Percentiles rank a stretch among this genome's conserved stretches.
phyloP scores from a whole-genome alignment of 2,797 vertebrate species.

The Brachyalestes nurse region DNA sequence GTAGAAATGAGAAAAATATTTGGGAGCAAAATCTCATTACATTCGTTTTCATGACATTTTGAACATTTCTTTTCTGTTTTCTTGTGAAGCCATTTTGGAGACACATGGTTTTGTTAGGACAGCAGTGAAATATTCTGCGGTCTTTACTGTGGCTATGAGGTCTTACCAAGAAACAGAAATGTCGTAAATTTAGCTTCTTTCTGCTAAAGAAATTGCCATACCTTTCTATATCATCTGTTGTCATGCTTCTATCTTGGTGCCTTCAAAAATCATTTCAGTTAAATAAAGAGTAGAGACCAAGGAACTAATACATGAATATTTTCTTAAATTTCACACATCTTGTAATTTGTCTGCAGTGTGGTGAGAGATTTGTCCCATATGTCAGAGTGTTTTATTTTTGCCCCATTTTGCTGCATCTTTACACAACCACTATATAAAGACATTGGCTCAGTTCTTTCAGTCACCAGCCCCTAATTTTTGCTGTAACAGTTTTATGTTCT shows the following conservation, averaged over 20 bases:
- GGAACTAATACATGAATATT: background rate
- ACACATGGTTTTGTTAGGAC: no score
- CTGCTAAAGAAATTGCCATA: background rate
- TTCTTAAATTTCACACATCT: background rate
- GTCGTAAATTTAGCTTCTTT: no score
- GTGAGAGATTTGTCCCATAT: background rate
- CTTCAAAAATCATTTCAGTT: background rate
- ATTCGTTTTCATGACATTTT: no score
- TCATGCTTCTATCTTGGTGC: background rate
- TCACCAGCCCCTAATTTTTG: background rate
- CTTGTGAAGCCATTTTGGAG: no score
- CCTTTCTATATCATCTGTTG: background rate
- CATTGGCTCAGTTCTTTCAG: background rate
- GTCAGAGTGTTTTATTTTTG: background rate
- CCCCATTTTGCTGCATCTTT: background rate
- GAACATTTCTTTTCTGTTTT: no score
- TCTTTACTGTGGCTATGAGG: no score
- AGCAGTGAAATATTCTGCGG: no score
- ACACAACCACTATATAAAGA: background rate
- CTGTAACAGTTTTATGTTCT: slow-evolving; percentile 13
- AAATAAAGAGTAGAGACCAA: background rate
- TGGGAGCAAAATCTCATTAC: no score
- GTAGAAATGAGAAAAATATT: no score
- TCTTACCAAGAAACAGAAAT: no score
- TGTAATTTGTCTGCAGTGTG: background rate